Evolutionary conservation across 2,888 invertebrate species (phyloP).

Genomic region (Eupithecia vulgata): DNA sequence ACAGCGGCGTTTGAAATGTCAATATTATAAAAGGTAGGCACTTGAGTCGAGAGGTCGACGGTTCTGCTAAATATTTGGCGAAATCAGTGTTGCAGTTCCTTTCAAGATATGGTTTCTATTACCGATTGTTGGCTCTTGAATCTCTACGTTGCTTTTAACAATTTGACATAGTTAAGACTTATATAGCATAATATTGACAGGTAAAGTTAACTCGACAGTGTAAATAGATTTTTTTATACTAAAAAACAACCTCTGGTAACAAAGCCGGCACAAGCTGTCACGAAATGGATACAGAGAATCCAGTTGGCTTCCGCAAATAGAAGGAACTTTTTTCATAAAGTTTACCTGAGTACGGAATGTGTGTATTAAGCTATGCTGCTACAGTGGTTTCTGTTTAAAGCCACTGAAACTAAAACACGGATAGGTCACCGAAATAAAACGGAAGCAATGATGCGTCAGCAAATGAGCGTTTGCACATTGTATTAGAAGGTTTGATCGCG

Average conservation of each 20-base stretch:
- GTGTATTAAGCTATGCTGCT: background rate
- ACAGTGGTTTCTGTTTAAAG: constrained; percentile 1
- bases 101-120: background rate
- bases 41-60: constrained; percentile 12
- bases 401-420: constrained; percentile 32
- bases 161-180: background rate
- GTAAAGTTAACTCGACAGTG: background rate
- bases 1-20: constrained; percentile 17
- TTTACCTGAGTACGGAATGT: background rate
- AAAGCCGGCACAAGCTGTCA: background rate
- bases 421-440: constrained; percentile 39
- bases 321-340: background rate
- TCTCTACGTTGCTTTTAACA: background rate
- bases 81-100: constrained; percentile 10
- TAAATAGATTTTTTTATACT: background rate
- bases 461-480: constrained; percentile 53
- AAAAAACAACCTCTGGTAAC: background rate
- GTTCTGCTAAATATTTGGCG: constrained; percentile 13
- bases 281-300: background rate
- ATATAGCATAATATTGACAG: background rate
- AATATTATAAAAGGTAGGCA: constrained; percentile 12
- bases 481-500: constrained; percentile 65
- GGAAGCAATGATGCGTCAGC: constrained; percentile 46
- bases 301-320: constrained; percentile 6
- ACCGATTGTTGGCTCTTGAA: background rate